Evolutionary conservation across 2,888 invertebrate genomes (phyloP), one percentile per base, ranked within the genome.

Genomic region (Rhingia rostrata): DNA sequence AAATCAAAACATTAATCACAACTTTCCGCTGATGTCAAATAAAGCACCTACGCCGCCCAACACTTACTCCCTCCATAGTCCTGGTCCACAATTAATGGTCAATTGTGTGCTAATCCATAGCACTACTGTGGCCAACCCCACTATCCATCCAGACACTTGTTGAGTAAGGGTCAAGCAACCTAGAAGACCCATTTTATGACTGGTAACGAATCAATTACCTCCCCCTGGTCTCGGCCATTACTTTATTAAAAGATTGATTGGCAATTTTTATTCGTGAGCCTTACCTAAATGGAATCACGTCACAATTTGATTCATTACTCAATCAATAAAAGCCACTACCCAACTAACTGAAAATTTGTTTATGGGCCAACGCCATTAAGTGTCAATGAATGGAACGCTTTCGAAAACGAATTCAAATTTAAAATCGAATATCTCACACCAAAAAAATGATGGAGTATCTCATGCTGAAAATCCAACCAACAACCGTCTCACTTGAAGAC

Each of bases 191-290:
- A 58, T 7, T 51, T 41, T 33, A 53, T 41, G 53, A 43, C 53
- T 30, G 14, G 14, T 35, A 61, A 3, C 35, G 37, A 63, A 61
- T 61, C 54, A 12, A 70, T 60, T 33, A 7, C 39, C 32, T 6
- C 7, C 43, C 9, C 61, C 9, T 22, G 32, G 10, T 43, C 7
- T 10, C 53, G 47, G 37, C 33, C 53, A 51, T 66, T 6, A 63
- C 30, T 72, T 37, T 60, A 63, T 49, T n/a, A 78, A 4, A 77
- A 66, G 66, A 77, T 67, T 75, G 75, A 75, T 66, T 49, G 41
- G 37, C 33, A 45, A 73, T 63, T 56, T n/a, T 63, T 32, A 30
- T 69, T 70, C 70, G 41, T 70, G 67, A 39, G 43, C 12, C 30
- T 49, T 45, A 33, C 22, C 51, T 51, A 63, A 58, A 41, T 12